Evolutionary conservation across 2,113 vertebrate genomes (phyloP).

Genomic region (Dicrurus megarhynchus): DNA sequence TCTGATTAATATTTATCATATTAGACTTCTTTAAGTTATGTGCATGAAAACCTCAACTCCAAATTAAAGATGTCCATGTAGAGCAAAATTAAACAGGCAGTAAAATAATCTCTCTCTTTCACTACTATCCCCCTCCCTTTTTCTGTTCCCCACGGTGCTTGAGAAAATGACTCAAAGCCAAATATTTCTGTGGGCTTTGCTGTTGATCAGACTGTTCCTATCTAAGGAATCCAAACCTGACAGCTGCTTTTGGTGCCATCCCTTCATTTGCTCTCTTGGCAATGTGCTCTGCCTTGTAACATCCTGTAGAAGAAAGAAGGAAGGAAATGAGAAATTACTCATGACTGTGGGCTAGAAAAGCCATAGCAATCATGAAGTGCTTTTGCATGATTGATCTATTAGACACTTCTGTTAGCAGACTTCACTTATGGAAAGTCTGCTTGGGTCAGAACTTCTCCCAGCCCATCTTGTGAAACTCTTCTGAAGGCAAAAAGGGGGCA

Average conservation of each 20-base stretch:
- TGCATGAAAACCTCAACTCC: background rate
- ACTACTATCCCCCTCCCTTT: background rate
- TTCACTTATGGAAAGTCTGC: background rate
- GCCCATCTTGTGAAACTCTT: background rate
- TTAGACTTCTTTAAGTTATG: background rate
- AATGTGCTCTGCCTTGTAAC: slow-evolving; percentile 51
- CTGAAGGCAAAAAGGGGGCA: background rate
- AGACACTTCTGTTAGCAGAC: background rate
- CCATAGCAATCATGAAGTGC: background rate
- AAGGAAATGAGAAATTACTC: slow-evolving; percentile 51
- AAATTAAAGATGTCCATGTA: background rate
- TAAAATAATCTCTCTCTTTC: background rate
- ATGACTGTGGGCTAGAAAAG: slow-evolving; percentile 24
- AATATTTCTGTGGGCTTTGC: slow-evolving; percentile 50
- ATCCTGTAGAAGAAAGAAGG: slow-evolving; percentile 58
- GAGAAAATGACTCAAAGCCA: slow-evolving; percentile 35
- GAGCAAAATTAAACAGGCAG: background rate
- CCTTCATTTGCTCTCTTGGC: slow-evolving; percentile 58
- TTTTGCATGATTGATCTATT: background rate
- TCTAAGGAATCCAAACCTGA: slow-evolving; percentile 43
- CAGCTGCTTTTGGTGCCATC: slow-evolving; percentile 58
- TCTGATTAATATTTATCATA: background rate
- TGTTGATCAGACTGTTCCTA: slow-evolving; percentile 59
- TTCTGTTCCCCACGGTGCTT: background rate
- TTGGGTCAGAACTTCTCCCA: background rate